These are phyloP conservation scores for Mormoops blainvillei DNA, from an alignment of 2,113 vertebrate species.

Conservation along the genomic window DNA sequence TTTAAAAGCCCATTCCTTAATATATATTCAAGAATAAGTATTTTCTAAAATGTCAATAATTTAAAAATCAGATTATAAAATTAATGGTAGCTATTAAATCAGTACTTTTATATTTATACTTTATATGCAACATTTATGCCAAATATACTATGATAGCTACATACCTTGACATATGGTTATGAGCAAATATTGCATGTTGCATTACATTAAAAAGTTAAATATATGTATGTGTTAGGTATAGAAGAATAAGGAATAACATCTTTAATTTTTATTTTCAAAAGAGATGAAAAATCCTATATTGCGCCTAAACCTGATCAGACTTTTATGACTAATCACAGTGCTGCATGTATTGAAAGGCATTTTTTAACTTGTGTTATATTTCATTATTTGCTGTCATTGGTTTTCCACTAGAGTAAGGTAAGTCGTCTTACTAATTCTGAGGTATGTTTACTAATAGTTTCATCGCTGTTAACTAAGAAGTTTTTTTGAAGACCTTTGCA, in stretches of 20 bases:
- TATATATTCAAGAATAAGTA: slow-evolving; percentile 60
- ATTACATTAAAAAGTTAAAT: slow-evolving; percentile 76
- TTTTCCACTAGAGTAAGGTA: slow-evolving; percentile 99
- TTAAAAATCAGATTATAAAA: slow-evolving; percentile 53
- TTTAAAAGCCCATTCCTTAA: slow-evolving; percentile 62
- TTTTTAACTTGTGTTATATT: slow-evolving; percentile 99
- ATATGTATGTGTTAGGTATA: slow-evolving; percentile 60
- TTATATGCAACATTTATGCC: slow-evolving; percentile 80
- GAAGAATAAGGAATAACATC: slow-evolving; percentile 84
- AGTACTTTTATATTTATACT: slow-evolving; percentile 58
- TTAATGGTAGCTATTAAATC: slow-evolving; percentile 49
- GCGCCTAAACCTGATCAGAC: slow-evolving; percentile 90
- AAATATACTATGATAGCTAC: slow-evolving; percentile 74
- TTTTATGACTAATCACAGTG: slow-evolving; percentile 96
- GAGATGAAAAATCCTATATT: slow-evolving; percentile 87
- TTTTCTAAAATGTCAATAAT: slow-evolving; percentile 61
- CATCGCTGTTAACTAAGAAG: slow-evolving; percentile 24
- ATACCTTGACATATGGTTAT: slow-evolving; percentile 77
- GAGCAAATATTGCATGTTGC: slow-evolving; percentile 82
- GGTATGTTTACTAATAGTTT: slow-evolving; percentile 33
- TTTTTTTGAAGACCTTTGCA: background rate
- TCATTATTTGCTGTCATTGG: slow-evolving; percentile 99
- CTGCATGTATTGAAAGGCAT: slow-evolving; percentile 93
- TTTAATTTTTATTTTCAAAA: slow-evolving; percentile 89
- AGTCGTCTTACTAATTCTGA: slow-evolving; percentile 81